These are phyloP conservation scores for Drosophila mercatorum DNA, from an alignment of 2,888 invertebrate genomes.

Conservation along the genomic window DNA sequence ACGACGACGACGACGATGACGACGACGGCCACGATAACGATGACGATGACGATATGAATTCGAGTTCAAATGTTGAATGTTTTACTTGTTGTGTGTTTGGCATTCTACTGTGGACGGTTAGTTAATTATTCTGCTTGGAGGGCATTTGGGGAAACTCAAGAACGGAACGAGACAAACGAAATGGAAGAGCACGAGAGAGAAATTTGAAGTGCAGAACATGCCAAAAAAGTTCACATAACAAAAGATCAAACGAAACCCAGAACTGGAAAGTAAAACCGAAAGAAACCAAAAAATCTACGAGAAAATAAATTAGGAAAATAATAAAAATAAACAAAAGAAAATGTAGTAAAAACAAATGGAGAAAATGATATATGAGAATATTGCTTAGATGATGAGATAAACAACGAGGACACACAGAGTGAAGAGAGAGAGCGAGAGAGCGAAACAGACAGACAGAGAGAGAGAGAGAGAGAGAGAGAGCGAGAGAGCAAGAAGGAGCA, in stretches of 20 bases:
- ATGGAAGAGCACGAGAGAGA: constrained; percentile 19
- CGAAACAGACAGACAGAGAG: neutral
- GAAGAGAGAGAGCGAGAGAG: neutral
- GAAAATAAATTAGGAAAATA: neutral
- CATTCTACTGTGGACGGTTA: constrained; percentile 25
- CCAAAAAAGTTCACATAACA: constrained; percentile 23
- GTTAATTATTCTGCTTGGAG: constrained; percentile 43
- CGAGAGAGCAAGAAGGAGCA: neutral
- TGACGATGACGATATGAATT: constrained; percentile 24
- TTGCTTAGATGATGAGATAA: constrained; percentile 16
- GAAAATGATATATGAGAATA: constrained; percentile 7
- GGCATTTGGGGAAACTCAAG: constrained; percentile 36
- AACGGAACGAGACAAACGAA: constrained; percentile 35
- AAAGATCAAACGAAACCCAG: constrained; percentile 20
- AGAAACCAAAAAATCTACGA: neutral
- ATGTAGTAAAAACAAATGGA: neutral
- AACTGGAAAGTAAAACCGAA: neutral
- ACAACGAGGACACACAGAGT: constrained; percentile 28
- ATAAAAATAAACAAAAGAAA: neutral
- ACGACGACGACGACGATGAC: neutral
- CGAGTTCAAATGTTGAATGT: constrained; percentile 13
- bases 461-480: neutral
- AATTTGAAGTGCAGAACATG: constrained; percentile 46
- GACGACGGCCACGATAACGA: constrained; percentile 1
- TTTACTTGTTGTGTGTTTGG: constrained; percentile 15